Evolutionary conservation across 2,113 vertebrate species (phyloP), one percentile per base, ranked within the genome.

Genomic region (Coreoperca whiteheadi): DNA sequence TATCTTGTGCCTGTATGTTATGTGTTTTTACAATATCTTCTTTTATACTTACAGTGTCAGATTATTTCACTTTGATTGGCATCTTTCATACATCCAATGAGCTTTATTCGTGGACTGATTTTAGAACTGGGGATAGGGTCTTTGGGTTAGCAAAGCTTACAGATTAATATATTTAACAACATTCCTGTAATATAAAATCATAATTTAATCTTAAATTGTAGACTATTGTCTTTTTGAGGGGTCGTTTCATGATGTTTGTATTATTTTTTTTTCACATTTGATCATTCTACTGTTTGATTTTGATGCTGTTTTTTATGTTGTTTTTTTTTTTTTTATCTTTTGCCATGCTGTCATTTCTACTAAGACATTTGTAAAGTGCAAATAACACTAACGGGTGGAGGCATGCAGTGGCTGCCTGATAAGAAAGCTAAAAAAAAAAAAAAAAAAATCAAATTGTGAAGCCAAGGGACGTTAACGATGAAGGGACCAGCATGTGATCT

Each of bases 121-220:
- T 78, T 86, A n/a, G 3, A 77, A 51, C 48, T 6, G 50, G 83
- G 72, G 25, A 15, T 5, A 68, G 48, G 65, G 3, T 67, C 15
- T 81, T 51, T 69, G 56, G 67, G 37, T 67, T 79, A 61, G 84
- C 53, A 56, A 46, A 76, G 28, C 59, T 74, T 71, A 73, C 63
- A 85, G 60, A 87, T 91, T 93, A 88, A 93, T 92, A 90, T 93
- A 94, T 91, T 93, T 91, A 87, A 93, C 88, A 87, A 85, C 65
- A 85, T 84, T 84, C 23, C 60, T 89, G 66, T 88, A 87, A 85
- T 89, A 79, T 91, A 88, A 87, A 85, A 93, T 92, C 72, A 66
- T 90, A 80, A 91, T 88, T 85, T 91, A 88, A 83, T 87, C 69
- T 41, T n/a, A 63, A 69, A 71, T 80, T 69, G n/a, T 77, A 39